phyloP scores from a whole-genome alignment of 2,797 vertebrate species.

The Acrossocheilus wenchowensis region DNA sequence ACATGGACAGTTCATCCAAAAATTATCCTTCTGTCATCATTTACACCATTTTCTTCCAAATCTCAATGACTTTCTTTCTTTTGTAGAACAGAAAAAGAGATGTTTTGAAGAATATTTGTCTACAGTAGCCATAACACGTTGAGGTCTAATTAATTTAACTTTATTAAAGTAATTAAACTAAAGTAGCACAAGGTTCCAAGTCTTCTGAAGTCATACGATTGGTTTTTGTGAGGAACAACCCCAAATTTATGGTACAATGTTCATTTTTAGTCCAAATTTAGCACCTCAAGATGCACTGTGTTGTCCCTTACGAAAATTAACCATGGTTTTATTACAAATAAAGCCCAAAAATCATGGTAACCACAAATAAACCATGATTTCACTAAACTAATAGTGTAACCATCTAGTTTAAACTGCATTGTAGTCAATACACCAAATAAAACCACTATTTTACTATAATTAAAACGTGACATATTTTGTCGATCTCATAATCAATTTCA shows the following conservation, averaged over 20 bases:
- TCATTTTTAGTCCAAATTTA: neutral
- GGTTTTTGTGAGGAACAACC: neutral
- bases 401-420: neutral
- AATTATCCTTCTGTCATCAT: neutral
- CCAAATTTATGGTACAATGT: neutral
- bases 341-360: neutral
- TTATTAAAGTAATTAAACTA: neutral
- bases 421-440: neutral
- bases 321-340: neutral
- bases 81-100: neutral
- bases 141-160: neutral
- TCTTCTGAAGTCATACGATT: neutral
- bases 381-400: neutral
- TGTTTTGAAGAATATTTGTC: neutral
- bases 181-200: neutral
- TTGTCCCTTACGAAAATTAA: neutral
- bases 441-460: neutral
- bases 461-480: neutral
- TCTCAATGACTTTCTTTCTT: no score
- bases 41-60: neutral
- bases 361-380: neutral
- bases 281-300: neutral
- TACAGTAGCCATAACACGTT: neutral
- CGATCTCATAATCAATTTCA: neutral
- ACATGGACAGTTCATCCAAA: neutral